Conservation (phyloP, 2,888 invertebrate genomes). For the Morpho deidamia region DNA sequence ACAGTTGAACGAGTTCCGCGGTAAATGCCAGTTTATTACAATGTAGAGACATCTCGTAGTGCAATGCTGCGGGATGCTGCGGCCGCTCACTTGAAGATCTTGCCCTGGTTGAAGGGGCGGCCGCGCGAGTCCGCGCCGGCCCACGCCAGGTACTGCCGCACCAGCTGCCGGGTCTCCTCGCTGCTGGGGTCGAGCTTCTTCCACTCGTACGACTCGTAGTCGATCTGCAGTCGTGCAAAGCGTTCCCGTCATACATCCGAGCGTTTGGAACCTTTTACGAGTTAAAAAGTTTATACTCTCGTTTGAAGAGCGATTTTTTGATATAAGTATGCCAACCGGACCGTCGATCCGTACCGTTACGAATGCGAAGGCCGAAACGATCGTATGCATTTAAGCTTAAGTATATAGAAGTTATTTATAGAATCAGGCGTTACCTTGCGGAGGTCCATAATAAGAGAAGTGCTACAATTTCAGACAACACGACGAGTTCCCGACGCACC, state of each 20-base stretch:
- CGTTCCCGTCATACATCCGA: too few relatives aligned
- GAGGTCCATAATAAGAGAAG: too few relatives aligned
- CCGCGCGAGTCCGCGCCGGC: slow-evolving; percentile 90
- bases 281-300: neutral
- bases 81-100: slow-evolving; percentile 93
- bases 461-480: too few relatives aligned
- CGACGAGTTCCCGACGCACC: too few relatives aligned
- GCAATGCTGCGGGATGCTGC: neutral
- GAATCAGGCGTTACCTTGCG: too few relatives aligned
- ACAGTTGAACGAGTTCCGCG: slow-evolving; percentile 48
- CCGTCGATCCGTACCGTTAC: too few relatives aligned
- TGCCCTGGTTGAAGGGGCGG: slow-evolving; percentile 98
- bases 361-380: too few relatives aligned
- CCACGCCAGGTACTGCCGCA: slow-evolving; percentile 95
- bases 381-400: too few relatives aligned
- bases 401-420: too few relatives aligned
- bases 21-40: slow-evolving; percentile 44
- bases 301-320: neutral
- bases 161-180: slow-evolving; percentile 90
- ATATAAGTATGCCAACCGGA: too few relatives aligned
- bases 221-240: slow-evolving; percentile 71
- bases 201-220: slow-evolving; percentile 98
- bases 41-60: too few relatives aligned
- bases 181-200: slow-evolving; percentile 91
- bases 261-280: too few relatives aligned